Evolutionary conservation across 2,797 vertebrate genomes (phyloP), one percentile per base, ranked within the genome.

Genomic region (Epinephelus awoara): DNA sequence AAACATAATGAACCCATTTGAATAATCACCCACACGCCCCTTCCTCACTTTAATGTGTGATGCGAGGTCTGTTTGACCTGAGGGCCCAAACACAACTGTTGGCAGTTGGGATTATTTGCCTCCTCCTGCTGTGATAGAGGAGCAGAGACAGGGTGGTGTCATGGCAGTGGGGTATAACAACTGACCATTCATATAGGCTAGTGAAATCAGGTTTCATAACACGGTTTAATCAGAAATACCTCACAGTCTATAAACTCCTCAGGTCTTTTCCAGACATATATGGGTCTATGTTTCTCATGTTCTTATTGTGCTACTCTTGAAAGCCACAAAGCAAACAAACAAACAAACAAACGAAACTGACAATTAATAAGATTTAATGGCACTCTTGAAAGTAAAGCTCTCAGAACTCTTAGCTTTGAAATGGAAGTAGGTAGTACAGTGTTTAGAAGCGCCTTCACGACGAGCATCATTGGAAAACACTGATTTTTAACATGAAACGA

Each of bases 31-130:
- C 54, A 62, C 74, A 69, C 2, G 62, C 44, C n/a, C 21, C 25
- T n/a, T 19, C 42, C 19, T 6, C 63, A 17, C 44, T 58, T 64
- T 5, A 21, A 29, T 47, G 59, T 73, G 75, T 52, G 49, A 57
- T 72, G 46, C 73, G 40, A 29, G 69, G 29, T 66, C 75, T 81
- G 69, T 91, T 84, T 82, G 50, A 77, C 76, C 72, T 57, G 58
- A 34, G n/a, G 59, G 64, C n/a, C n/a, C 3, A 69, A 61, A 65
- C n/a, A 47, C 61, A 77, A 57, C 61, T 76, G 80, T 79, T 86
- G 80, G 71, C 77, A 38, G 56, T 82, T 87, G 27, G 74, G 76
- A 80, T 89, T 80, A 82, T 82, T 70, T 68, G 64, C 7, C 50
- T 18, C 19, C 8, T 62, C 25, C 25, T 46, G 10, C 75, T 76